Conservation (phyloP, 2,113 vertebrate species). For the Hemiprocne comata region DNA sequence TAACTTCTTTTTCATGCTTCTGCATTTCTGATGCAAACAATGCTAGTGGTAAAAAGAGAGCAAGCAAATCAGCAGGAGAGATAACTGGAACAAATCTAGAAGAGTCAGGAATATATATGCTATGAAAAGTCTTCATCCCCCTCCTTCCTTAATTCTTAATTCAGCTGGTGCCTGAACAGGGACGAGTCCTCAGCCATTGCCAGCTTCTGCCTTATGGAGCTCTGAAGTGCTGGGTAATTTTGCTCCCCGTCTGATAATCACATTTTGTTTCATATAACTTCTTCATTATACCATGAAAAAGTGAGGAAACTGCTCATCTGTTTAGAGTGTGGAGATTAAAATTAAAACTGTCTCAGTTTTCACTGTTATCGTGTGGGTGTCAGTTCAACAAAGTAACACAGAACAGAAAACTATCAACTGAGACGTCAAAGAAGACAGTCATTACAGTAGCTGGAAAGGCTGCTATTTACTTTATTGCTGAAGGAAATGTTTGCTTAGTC, state of each 20-base stretch:
- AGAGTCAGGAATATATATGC: neutral
- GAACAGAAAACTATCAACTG: neutral
- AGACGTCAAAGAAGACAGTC: neutral
- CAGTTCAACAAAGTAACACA: neutral
- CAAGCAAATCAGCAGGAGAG: neutral
- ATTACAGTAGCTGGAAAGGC: slow-evolving; percentile 11
- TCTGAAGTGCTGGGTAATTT: neutral
- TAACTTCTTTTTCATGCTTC: neutral
- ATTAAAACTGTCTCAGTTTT: neutral
- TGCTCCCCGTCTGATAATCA: neutral
- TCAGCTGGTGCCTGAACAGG: fast-evolving
- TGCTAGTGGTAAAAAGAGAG: neutral
- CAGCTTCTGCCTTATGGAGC: neutral
- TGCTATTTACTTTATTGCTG: neutral
- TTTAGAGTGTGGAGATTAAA: neutral
- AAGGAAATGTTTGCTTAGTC: slow-evolving; percentile 39
- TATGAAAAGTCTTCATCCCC: neutral
- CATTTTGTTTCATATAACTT: neutral
- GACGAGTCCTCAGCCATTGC: neutral
- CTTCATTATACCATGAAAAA: neutral
- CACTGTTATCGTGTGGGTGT: neutral
- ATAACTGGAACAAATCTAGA: neutral
- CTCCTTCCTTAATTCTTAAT: neutral
- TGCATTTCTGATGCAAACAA: neutral
- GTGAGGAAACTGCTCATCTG: neutral